phyloP scores from a whole-genome alignment of 1,140 invertebrate genomes.

The Drosophila rufa region DNA sequence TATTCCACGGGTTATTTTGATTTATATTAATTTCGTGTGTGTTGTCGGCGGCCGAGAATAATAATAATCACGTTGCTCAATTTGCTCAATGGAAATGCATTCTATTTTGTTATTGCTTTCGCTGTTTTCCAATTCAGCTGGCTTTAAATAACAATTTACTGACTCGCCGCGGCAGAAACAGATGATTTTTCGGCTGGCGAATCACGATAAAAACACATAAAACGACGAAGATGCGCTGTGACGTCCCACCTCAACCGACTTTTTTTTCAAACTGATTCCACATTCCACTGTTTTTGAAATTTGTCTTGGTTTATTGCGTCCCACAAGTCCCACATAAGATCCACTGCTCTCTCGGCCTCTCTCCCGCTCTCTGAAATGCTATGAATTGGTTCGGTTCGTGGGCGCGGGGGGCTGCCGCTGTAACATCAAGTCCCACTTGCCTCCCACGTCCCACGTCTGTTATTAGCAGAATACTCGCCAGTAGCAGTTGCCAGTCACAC shows the following conservation, averaged over 20 bases:
- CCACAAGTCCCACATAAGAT: too few species aligned
- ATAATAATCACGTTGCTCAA: constrained; percentile 5
- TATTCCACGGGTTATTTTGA: constrained; percentile 21
- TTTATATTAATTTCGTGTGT: constrained; percentile 24
- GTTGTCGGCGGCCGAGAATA: constrained; percentile 14
- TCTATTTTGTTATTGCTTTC: constrained; percentile 10
- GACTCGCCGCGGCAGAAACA: constrained; percentile 20
- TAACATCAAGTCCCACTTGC: too few species aligned
- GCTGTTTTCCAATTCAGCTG: constrained; percentile 5
- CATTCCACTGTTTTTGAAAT: too few species aligned
- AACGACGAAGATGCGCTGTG: constrained; percentile 16
- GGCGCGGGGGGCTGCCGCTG: too few species aligned
- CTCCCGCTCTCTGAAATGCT: too few species aligned
- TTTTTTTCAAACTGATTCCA: not conserved
- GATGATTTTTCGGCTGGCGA: constrained; percentile 29
- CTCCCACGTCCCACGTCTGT: too few species aligned
- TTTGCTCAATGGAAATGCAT: constrained; percentile 5
- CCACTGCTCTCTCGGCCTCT: too few species aligned
- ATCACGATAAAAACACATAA: constrained; percentile 39
- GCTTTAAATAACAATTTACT: not conserved
- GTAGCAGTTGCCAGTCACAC: constrained; percentile 1
- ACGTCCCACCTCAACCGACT: not conserved
- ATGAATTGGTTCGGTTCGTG: too few species aligned
- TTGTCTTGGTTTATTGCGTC: too few species aligned
- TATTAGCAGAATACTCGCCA: too few species aligned